Evolutionary conservation across 1,140 invertebrate species (phyloP).

Genomic region (Apis cerana): DNA sequence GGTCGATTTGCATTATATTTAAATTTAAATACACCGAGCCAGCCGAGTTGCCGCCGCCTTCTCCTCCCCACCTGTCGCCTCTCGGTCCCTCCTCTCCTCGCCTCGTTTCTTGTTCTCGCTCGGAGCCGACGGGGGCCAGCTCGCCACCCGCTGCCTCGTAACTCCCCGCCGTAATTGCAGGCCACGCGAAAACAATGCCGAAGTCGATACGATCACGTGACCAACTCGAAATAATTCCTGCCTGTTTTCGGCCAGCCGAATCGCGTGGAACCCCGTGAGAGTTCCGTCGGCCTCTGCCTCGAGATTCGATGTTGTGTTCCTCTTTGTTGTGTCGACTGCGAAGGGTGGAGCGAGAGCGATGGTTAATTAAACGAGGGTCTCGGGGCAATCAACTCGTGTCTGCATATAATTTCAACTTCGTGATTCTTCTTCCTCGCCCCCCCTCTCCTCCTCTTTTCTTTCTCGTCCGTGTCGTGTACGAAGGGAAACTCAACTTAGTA

Average conservation of each 20-base stretch:
- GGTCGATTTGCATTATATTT: conserved; percentile 77
- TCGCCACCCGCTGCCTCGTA: conserved; percentile 57
- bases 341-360: conserved; percentile 23
- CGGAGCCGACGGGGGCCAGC: conserved; percentile 26
- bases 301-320: conserved; percentile 10
- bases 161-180: conserved; percentile 66
- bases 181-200: conserved; percentile 70
- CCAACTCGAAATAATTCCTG: conserved; percentile 64
- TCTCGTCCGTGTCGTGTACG: neutral
- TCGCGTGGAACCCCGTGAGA: conserved; percentile 62
- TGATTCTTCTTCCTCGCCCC: neutral
- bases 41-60: conserved; percentile 34
- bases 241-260: conserved; percentile 28
- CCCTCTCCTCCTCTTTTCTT: too few relatives aligned
- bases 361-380: conserved; percentile 40
- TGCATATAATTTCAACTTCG: conserved; percentile 23
- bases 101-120: conserved; percentile 44
- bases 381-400: conserved; percentile 6
- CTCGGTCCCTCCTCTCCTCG: conserved; percentile 52
- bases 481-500: neutral
- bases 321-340: neutral
- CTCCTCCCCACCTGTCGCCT: conserved; percentile 40
- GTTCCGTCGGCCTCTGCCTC: conserved; percentile 14
- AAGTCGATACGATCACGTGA: conserved; percentile 70
- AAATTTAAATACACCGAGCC: conserved; percentile 71